Conservation (phyloP, 1,140 invertebrate genomes). For the Stegodyphus dumicola region DNA sequence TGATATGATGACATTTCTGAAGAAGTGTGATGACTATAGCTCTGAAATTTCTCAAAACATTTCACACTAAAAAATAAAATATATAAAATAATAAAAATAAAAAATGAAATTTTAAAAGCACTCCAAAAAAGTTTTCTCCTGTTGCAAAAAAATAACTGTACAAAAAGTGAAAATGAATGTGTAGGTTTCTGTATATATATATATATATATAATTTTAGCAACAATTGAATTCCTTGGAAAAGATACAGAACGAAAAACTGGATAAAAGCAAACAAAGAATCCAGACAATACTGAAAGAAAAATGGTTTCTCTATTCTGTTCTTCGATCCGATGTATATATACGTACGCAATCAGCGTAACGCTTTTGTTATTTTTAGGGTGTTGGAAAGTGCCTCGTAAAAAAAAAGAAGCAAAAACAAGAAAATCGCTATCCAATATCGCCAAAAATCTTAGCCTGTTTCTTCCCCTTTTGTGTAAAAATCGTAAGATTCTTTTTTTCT, state of each 20-base stretch:
- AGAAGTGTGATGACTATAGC: too few species aligned
- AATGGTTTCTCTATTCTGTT: not conserved
- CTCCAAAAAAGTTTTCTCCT: too few species aligned
- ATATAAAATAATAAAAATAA: not conserved
- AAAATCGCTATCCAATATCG: constrained; percentile 51
- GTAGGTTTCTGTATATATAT: too few species aligned
- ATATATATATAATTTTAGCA: not conserved
- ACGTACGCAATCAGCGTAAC: constrained; percentile 31
- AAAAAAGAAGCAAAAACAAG: constrained; percentile 12
- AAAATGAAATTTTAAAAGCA: not conserved
- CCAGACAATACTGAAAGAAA: not conserved
- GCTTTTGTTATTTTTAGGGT: constrained; percentile 10
- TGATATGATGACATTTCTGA: too few species aligned
- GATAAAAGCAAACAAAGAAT: not conserved
- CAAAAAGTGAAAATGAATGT: too few species aligned
- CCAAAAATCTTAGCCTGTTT: constrained; percentile 30
- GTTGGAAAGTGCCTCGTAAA: not conserved
- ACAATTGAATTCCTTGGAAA: not conserved
- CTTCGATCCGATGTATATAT: constrained; percentile 12
- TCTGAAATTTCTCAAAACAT: not conserved
- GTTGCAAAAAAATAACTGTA: too few species aligned
- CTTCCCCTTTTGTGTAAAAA: constrained; percentile 14
- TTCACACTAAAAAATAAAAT: not conserved
- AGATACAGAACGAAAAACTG: not conserved
- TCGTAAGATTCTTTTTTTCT: constrained; percentile 16